phyloP scores from a whole-genome alignment of 2,113 vertebrate species.

The Bujurquina vittata region DNA sequence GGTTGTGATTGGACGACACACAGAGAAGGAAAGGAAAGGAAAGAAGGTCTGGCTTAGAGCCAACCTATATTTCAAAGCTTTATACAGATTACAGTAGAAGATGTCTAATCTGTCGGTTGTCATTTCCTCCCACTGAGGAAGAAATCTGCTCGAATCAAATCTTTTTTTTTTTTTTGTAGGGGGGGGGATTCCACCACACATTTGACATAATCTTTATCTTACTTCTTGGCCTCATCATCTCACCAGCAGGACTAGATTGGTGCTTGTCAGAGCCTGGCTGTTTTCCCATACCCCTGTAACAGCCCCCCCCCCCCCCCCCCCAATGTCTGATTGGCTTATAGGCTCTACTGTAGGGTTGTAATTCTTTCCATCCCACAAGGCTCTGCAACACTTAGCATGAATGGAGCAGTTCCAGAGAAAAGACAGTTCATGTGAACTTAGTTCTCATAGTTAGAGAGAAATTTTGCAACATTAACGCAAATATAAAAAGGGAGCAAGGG shows the following conservation, averaged over 20 bases:
- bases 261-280: conserved; percentile 67
- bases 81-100: conserved; percentile 70
- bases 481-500: background rate
- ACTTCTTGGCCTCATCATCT: conserved; percentile 67
- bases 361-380: conserved; percentile 74
- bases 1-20: conserved; percentile 9
- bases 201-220: conserved; percentile 74
- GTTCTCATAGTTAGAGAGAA: conserved; percentile 10
- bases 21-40: background rate
- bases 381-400: conserved; percentile 63
- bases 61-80: conserved; percentile 69
- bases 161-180: background rate
- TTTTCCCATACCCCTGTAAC: conserved; percentile 48
- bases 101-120: conserved; percentile 75
- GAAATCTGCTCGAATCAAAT: conserved; percentile 64
- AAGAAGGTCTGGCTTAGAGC: conserved; percentile 50
- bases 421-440: conserved; percentile 56
- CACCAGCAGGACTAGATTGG: conserved; percentile 49
- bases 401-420: conserved; percentile 58
- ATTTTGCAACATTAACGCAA: conserved; percentile 3
- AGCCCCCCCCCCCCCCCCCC: conserved; percentile 39
- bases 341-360: conserved; percentile 63
- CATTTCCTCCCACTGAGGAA: conserved; percentile 74
- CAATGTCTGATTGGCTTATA: conserved; percentile 71
- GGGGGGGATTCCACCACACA: conserved; percentile 49